phyloP scores from a whole-genome alignment of 2,888 invertebrate genomes.

The Conistra vaccinii region DNA sequence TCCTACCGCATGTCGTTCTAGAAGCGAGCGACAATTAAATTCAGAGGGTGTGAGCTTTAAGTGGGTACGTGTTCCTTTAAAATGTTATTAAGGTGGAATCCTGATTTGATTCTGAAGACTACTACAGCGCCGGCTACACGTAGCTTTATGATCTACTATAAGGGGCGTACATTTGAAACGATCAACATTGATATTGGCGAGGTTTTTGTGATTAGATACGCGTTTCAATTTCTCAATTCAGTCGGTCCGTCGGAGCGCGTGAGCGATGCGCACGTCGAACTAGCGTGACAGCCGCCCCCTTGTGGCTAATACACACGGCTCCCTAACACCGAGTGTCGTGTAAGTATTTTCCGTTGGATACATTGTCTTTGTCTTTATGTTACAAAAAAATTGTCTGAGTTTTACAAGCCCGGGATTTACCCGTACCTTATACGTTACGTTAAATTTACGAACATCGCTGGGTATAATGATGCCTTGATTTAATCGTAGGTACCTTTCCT shows the following conservation, averaged over 20 bases:
- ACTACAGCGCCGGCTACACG: constrained; percentile 38
- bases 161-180: constrained; percentile 59
- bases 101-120: constrained; percentile 70
- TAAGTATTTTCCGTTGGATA: constrained; percentile 40
- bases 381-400: background rate
- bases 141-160: constrained; percentile 57
- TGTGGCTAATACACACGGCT: constrained; percentile 56
- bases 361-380: constrained; percentile 45
- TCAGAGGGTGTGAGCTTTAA: constrained; percentile 73
- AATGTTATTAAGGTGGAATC: constrained; percentile 73
- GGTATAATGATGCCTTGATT: background rate
- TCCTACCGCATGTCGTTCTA: constrained; percentile 75
- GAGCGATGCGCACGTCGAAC: constrained; percentile 84
- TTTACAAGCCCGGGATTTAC: constrained; percentile 2
- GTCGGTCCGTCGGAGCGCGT: constrained; percentile 86
- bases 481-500: background rate
- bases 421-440: background rate
- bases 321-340: constrained; percentile 48
- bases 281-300: constrained; percentile 76
- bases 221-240: constrained; percentile 89
- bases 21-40: constrained; percentile 77
- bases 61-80: constrained; percentile 72
- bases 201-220: constrained; percentile 79
- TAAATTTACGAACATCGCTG: background rate
- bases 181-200: constrained; percentile 68